phyloP scores from a whole-genome alignment of 2,888 invertebrate species.

The Eilema depressum region DNA sequence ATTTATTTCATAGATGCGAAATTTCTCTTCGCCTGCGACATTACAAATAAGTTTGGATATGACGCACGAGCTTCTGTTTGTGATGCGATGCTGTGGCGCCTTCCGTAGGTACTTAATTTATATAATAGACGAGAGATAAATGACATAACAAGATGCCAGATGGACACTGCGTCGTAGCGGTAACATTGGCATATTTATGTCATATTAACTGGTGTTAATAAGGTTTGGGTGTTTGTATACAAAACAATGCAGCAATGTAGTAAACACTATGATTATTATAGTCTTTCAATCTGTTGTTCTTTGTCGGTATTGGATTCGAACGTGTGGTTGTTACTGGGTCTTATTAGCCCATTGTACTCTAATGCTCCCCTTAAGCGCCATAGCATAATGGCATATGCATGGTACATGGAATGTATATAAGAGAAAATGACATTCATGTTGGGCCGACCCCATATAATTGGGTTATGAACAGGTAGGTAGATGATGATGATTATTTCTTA shows the following conservation, averaged over 20 bases:
- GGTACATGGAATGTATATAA: no score
- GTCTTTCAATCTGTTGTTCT: no score
- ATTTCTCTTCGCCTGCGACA: constrained; percentile 20
- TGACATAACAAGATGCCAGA: constrained; percentile 10
- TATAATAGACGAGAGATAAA: constrained; percentile 18
- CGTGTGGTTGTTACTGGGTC: no score
- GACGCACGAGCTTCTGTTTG: constrained; percentile 39
- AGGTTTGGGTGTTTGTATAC: background rate
- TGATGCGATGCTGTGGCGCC: constrained; percentile 45
- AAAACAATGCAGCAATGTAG: background rate
- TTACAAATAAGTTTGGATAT: constrained; percentile 31
- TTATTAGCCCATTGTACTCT: no score
- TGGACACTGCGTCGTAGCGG: background rate
- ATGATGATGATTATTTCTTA: no score
- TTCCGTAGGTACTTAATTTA: constrained; percentile 37
- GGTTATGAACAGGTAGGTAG: no score
- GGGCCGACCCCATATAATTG: no score
- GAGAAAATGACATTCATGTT: no score
- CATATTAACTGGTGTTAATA: constrained; percentile 6
- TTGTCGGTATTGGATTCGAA: no score
- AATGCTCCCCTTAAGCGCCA: no score
- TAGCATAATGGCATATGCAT: no score
- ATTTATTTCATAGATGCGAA: constrained; percentile 4
- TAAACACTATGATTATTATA: background rate
- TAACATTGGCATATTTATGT: constrained; percentile 11